Evolutionary conservation across 2,888 invertebrate species (phyloP).

Genomic region (Agriopis marginaria): DNA sequence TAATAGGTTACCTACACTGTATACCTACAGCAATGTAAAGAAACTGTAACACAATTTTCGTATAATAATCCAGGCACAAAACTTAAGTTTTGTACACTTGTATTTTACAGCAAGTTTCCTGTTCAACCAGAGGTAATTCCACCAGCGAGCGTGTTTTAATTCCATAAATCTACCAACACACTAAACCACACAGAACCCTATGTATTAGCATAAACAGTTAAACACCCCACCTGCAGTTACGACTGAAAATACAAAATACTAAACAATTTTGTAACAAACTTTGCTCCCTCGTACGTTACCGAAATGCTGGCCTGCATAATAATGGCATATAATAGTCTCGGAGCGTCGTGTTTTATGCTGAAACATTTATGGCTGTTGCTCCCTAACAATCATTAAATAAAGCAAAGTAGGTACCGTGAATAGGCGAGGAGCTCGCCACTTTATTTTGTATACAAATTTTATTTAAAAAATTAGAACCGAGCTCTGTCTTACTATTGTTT

Average conservation of each 20-base stretch:
- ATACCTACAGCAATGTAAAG: no score
- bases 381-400: constrained; percentile 22
- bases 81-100: not conserved
- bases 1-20: no score
- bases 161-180: constrained; percentile 1
- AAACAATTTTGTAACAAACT: constrained; percentile 29
- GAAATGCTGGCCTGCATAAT: constrained; percentile 28
- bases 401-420: constrained; percentile 8
- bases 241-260: constrained; percentile 16
- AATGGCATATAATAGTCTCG: constrained; percentile 21
- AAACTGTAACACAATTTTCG: no score
- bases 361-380: constrained; percentile 23
- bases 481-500: no score
- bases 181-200: not conserved
- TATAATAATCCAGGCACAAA: not conserved
- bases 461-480: not conserved
- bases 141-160: constrained; percentile 8
- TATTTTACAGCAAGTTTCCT: not conserved
- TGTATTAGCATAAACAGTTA: constrained; percentile 26
- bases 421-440: constrained; percentile 1
- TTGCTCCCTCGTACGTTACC: constrained; percentile 20
- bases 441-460: not conserved
- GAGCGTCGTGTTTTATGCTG: constrained; percentile 19
- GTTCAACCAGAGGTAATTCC: not conserved
- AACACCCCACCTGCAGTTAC: constrained; percentile 20